Evolutionary conservation across 1,140 invertebrate genomes (phyloP), one percentile per base, ranked within the genome.

Genomic region (Drosophila orena): DNA sequence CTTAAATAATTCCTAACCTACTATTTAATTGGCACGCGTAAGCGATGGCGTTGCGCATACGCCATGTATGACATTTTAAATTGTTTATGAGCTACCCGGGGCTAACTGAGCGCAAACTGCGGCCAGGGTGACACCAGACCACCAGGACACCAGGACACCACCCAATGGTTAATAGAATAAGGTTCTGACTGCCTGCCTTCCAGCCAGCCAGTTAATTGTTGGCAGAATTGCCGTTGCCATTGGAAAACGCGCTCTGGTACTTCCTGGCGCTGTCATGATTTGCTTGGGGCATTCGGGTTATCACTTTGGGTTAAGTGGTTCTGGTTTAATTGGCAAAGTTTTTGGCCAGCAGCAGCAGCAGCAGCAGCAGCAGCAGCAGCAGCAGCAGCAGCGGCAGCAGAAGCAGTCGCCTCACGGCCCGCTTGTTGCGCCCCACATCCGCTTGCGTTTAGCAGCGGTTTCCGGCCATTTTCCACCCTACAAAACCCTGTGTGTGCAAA

Each of bases 1-100:
- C 66, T 65, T 79, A 86, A 88, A 88, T 79, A 88, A 76, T 73
- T 72, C 75, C 58, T 68, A 66, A 37, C 71, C 70, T 62, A 56
- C 46, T 57, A 77, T 88, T 89, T 89, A 74, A 88, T 88, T 89
- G 81, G 66, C 74, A 62, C 37, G 43, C 59, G 64, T 65, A 68
- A 66, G 46, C 64, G 37, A 52, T 40, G 64, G 68, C 79, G 46
- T 80, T 71, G 80, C 84, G 84, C 77, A 86, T 75, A 79, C 83
- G 83, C 79, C 77, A 69, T 88, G 59, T 86, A 86, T 86, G 83
- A 79, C 83, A 86, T 86, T 88, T 88, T 89, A 88, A 88, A 88
- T 88, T 88, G 84, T 88, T 88, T 88, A 88, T 84, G 84, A 70
- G 72, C 60, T 72, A 53, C 81, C 66, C 60, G 73, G 78, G 73